phyloP scores from a whole-genome alignment of 2,888 invertebrate genomes.

The Periphyllus acericola region DNA sequence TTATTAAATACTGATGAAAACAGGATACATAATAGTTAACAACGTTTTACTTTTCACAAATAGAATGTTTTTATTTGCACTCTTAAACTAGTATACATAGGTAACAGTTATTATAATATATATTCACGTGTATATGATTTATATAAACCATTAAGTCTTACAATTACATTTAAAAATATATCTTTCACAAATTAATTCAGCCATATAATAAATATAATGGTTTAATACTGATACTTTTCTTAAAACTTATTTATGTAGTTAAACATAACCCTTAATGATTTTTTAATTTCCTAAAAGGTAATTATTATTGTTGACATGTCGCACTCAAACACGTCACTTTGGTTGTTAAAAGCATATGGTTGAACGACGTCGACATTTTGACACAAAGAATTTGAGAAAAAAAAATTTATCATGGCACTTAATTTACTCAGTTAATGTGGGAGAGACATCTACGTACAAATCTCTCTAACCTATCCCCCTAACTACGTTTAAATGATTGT shows the following conservation, averaged over 20 bases:
- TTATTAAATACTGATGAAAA: constrained; percentile 40
- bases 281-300: constrained; percentile 8
- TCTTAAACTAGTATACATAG: constrained; percentile 59
- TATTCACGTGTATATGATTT: constrained; percentile 4
- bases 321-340: not conserved
- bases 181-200: constrained; percentile 57
- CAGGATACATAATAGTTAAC: constrained; percentile 53
- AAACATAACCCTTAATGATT: constrained; percentile 21
- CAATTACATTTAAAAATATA: constrained; percentile 58
- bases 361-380: constrained; percentile 28
- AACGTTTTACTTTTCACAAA: constrained; percentile 35
- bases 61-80: constrained; percentile 43
- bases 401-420: constrained; percentile 22
- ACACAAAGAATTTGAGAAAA: constrained; percentile 50
- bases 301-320: constrained; percentile 1
- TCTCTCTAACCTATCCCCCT: not conserved
- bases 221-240: constrained; percentile 58
- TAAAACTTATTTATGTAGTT: constrained; percentile 25
- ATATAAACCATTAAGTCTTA: constrained; percentile 57
- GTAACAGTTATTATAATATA: constrained; percentile 37
- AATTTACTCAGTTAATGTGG: constrained; percentile 4
- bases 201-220: constrained; percentile 26
- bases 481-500: constrained; percentile 15
- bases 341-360: not conserved
- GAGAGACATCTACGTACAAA: not conserved